Conservation (phyloP, 2,888 invertebrate genomes). For the Meganola albula region DNA sequence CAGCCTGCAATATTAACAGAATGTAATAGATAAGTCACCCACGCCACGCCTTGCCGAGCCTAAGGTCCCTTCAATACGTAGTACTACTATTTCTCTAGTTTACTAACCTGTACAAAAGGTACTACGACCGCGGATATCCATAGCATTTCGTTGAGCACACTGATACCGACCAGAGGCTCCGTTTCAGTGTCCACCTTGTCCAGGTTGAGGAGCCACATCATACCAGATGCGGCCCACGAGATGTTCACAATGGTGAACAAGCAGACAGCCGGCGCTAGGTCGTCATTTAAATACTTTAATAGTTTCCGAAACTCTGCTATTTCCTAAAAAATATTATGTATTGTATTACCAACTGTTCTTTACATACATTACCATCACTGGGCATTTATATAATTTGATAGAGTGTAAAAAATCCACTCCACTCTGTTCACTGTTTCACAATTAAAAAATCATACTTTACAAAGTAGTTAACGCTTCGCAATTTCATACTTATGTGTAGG, state of each 20-base stretch:
- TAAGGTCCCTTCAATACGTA: too few relatives aligned
- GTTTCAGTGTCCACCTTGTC: constrained; percentile 78
- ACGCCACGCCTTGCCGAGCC: too few relatives aligned
- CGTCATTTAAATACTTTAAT: constrained; percentile 85
- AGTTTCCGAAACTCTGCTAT: constrained; percentile 88
- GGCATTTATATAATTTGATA: too few relatives aligned
- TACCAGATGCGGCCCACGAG: constrained; percentile 84
- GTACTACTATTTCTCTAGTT: background rate
- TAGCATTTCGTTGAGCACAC: constrained; percentile 77
- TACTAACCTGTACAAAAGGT: constrained; percentile 83
- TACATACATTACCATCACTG: too few relatives aligned
- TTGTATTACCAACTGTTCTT: too few relatives aligned
- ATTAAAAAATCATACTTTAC: too few relatives aligned
- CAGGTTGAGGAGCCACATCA: constrained; percentile 80
- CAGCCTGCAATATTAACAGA: constrained; percentile 86
- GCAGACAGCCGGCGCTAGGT: constrained; percentile 86
- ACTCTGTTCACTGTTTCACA: too few relatives aligned
- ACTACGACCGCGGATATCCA: constrained; percentile 82
- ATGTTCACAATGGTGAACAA: constrained; percentile 86
- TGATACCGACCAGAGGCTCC: constrained; percentile 77
- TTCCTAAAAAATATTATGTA: constrained; percentile 80
- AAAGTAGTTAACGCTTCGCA: too few relatives aligned
- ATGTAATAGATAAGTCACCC: too few relatives aligned
- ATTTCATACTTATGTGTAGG: too few relatives aligned
- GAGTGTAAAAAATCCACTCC: too few relatives aligned